A percentile compares a stretch with the other conserved stretches of the same genome.
These are phyloP conservation scores for Zenarchopterus dispar DNA, from an alignment of 2,797 vertebrate species.

Conservation along the genomic window DNA sequence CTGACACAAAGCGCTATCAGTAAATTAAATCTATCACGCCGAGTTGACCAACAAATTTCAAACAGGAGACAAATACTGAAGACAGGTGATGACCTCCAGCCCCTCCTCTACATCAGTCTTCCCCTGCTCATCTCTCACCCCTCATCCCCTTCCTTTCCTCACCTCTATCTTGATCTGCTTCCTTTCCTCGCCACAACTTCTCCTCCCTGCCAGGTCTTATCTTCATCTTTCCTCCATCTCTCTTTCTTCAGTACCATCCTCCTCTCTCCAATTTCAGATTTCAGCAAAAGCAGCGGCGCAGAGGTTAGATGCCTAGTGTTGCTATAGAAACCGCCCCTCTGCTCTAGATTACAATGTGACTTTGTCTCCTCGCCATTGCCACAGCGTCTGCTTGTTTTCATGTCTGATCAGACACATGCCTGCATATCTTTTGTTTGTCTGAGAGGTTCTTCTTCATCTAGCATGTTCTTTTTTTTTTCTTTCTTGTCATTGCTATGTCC, in stretches of 20 bases:
- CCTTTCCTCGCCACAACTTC: constrained; percentile 45
- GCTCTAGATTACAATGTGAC: constrained; percentile 77
- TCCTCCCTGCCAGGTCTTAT: constrained; percentile 60
- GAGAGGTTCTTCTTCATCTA: constrained; percentile 19
- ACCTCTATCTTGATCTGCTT: constrained; percentile 59
- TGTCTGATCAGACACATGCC: constrained; percentile 54
- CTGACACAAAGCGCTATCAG: constrained; percentile 71
- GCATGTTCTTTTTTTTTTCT: constrained; percentile 18
- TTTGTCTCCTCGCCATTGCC: constrained; percentile 67
- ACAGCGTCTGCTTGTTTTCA: constrained; percentile 54
- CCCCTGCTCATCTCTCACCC: constrained; percentile 38
- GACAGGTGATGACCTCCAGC: constrained; percentile 73
- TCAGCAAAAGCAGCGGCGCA: constrained; percentile 61
- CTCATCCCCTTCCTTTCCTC: constrained; percentile 19
- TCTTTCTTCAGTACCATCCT: constrained; percentile 60
- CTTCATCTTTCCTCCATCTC: constrained; percentile 70
- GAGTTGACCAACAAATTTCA: constrained; percentile 72
- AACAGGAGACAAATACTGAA: constrained; percentile 74
- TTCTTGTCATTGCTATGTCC: neutral
- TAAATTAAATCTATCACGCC: constrained; percentile 77
- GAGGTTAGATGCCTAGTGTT: constrained; percentile 79
- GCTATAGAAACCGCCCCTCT: constrained; percentile 81
- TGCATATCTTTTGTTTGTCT: constrained; percentile 31
- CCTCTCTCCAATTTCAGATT: constrained; percentile 75
- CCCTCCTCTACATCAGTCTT: constrained; percentile 64